phyloP scores from a whole-genome alignment of 2,888 invertebrate genomes.

The Dromius quadrimaculatus region DNA sequence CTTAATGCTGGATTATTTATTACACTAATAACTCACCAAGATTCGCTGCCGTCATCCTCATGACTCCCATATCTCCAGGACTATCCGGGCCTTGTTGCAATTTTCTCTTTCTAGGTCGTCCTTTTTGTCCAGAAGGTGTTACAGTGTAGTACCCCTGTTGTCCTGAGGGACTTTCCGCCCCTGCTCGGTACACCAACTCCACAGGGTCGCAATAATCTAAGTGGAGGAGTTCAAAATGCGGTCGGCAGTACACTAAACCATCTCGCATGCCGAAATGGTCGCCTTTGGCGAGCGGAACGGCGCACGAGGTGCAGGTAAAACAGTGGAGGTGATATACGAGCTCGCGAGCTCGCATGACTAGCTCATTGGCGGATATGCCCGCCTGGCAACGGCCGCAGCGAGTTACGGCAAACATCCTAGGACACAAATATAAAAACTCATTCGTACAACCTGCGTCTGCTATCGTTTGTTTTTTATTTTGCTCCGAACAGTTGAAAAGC shows the following conservation, averaged over 20 bases:
- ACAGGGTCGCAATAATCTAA: constrained; percentile 73
- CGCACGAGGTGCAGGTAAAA: constrained; percentile 90
- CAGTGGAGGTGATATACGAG: constrained; percentile 90
- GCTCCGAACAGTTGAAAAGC: background rate
- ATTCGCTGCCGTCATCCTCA: constrained; percentile 78
- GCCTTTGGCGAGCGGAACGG: constrained; percentile 84
- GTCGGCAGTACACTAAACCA: constrained; percentile 81
- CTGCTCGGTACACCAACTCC: constrained; percentile 72
- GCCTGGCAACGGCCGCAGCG: constrained; percentile 88
- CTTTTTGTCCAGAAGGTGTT: constrained; percentile 77
- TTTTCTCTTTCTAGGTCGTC: constrained; percentile 84
- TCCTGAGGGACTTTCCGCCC: constrained; percentile 72
- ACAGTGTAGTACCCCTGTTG: constrained; percentile 73
- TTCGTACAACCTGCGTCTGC: background rate
- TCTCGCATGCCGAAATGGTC: constrained; percentile 92
- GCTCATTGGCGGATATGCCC: constrained; percentile 87
- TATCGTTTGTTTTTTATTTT: background rate
- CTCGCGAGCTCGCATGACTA: constrained; percentile 91
- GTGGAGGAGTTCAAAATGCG: constrained; percentile 74
- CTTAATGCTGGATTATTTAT: constrained; percentile 18
- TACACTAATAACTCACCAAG: constrained; percentile 70
- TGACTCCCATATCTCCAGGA: constrained; percentile 75
- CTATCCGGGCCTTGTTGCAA: constrained; percentile 68
- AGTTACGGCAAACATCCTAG: constrained; percentile 87
- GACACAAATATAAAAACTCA: constrained; percentile 57